Base-by-base conservation (phyloP, 2,113 vertebrate genomes). In the Gila orcuttii region DNA sequence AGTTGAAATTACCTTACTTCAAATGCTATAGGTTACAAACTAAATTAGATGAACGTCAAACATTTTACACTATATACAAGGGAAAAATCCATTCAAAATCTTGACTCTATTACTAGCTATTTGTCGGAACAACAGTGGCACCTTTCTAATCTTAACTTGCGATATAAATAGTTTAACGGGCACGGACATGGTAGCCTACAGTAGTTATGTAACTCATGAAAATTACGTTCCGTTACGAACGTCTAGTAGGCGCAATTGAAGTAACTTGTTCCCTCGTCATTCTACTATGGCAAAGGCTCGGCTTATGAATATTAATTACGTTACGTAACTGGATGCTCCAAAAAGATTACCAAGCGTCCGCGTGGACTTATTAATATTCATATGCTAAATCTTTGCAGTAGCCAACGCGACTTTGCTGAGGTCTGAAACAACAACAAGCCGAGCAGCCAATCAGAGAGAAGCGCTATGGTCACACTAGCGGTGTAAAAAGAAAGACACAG, bases 131-230 rank as follows among this genome's bases (percentile, higher is more conserved):
- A 74, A 82, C 13, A 55, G 55, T 36, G 9, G 21, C 62, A 47
- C 39, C 4, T 52, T 62, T 78, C 68, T 92, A 92, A 93, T 93
- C 84, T 91, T 94, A 92, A 90, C 89, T 90, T 4, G 69, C 88
- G 95, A 92, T 95, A 96, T 95, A 96, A 96, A 96, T 96, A 96
- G 95, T 94, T 1, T 21, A 31, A 45, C 57, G 9, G 36, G 8
- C 9, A 19, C 4, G 1, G 39, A 23, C 4, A 11, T n/a, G n/a
- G n/a, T 68, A 57, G 52, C 17, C 52, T 21, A 57, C 6, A 21
- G 52, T 21, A 47, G 45, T 33, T 28, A 66, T 31, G 7, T 33
- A 13, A 9, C 25, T 82, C 45, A 55, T 33, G 33, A 52, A 6
- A 45, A 69, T 52, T 36, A 69, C 19, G 79, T 23, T 47, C 0